A percentile compares a stretch with the other conserved stretches of the same genome.
phyloP scores from a whole-genome alignment of 2,113 vertebrate species.

The Caretta caretta region DNA sequence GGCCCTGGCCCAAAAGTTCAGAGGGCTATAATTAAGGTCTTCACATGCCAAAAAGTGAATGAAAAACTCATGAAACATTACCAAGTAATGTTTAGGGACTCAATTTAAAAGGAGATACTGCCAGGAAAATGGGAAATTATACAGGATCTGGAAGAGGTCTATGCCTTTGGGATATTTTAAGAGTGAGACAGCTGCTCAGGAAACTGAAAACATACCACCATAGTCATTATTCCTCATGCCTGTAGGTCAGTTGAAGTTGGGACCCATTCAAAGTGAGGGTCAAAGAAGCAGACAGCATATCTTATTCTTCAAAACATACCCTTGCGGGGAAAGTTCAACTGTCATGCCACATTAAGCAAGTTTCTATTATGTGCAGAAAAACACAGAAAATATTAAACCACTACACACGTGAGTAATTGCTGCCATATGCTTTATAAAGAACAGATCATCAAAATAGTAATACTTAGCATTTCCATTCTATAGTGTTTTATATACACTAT shows the following conservation, averaged over 20 bases:
- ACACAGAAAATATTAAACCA: neutral
- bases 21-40: slow-evolving; percentile 60
- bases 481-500: neutral
- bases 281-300: slow-evolving; percentile 21
- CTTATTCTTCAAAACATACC: slow-evolving; percentile 38
- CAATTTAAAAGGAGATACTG: slow-evolving; percentile 54
- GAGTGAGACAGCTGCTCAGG: slow-evolving; percentile 59
- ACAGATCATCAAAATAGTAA: neutral
- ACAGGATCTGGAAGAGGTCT: slow-evolving; percentile 52
- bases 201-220: slow-evolving; percentile 45
- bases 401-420: neutral
- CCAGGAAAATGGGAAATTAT: slow-evolving; percentile 59
- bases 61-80: slow-evolving; percentile 60
- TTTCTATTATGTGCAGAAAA: slow-evolving; percentile 17
- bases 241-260: slow-evolving; percentile 41
- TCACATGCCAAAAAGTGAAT: slow-evolving; percentile 35
- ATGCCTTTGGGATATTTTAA: slow-evolving; percentile 49
- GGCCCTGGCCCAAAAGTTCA: slow-evolving; percentile 20
- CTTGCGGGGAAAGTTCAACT: neutral
- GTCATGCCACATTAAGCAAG: slow-evolving; percentile 34
- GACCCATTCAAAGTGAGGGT: slow-evolving; percentile 47
- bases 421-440: neutral
- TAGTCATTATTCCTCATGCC: slow-evolving; percentile 55
- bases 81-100: slow-evolving; percentile 32
- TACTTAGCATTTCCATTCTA: neutral